Evolutionary conservation across 2,113 vertebrate genomes (phyloP), one percentile per base, ranked within the genome.

Genomic region (Eubucco bourcierii): DNA sequence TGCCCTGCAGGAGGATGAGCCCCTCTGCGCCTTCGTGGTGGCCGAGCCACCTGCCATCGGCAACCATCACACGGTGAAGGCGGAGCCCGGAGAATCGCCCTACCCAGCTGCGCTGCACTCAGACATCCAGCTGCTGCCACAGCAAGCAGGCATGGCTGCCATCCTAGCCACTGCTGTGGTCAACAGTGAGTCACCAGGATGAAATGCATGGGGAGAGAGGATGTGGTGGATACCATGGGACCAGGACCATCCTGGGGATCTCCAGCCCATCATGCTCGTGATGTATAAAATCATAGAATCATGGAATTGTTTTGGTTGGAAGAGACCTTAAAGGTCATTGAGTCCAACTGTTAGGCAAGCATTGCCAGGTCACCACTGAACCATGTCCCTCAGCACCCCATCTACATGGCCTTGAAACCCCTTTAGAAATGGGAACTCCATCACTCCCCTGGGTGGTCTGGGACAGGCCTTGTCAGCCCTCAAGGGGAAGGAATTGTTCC

Each of bases 101-200:
- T 98, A 98, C 94, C 98, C 97, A 0, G 98, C 98, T 0, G 91
- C 97, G 0, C 81, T 97, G 46, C 98, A 88, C 93, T 93, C 98
- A 0, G 99, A 99, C 77, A 99, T 99, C 96, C 99, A 99, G 97
- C 98, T 99, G 44, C 98, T 99, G 82, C 99, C 99, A 0, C 99
- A 99, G 97, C 99, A 99, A 86, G 99, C 99, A 0, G 99, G 99
- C 95, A 99, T 99, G 99, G 99, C 99, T 0, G 99, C 99, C 90
- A 99, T 99, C 95, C 96, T 99, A 72, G 99, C 99, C 37, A 99
- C 99, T 0, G 99, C 99, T 0, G 97, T 99, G 55, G 96, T 99
- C 65, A 99, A 99, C 96, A 99, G 99, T 99, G 97, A 99, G 99
- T 71, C 6, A 29, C 7, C 4, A 1, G 59, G 37, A 17, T 0